Conservation (phyloP, 2,113 vertebrate species). For the Paramisgurnus dabryanus region DNA sequence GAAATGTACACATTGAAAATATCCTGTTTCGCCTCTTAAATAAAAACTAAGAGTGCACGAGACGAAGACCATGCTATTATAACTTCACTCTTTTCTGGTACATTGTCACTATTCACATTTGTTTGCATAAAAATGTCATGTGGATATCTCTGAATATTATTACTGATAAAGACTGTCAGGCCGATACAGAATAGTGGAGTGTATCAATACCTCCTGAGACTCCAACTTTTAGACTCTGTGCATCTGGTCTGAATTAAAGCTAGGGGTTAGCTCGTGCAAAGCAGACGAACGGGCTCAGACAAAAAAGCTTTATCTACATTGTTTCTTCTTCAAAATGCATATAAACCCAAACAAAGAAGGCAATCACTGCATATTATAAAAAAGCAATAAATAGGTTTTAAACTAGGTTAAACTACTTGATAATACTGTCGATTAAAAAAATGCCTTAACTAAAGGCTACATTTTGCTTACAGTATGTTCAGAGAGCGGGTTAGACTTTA, state of each 20-base stretch:
- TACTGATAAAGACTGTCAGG: slow-evolving; percentile 24
- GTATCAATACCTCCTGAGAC: slow-evolving; percentile 50
- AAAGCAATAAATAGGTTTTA: slow-evolving; percentile 71
- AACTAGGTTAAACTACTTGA: slow-evolving; percentile 54
- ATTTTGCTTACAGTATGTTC: slow-evolving; percentile 62
- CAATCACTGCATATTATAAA: slow-evolving; percentile 45
- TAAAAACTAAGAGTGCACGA: slow-evolving; percentile 49
- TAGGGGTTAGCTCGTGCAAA: slow-evolving; percentile 56
- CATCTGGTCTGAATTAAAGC: slow-evolving; percentile 65
- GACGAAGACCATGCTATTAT: slow-evolving; percentile 31
- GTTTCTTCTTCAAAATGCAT: slow-evolving; percentile 47
- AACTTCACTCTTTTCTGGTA: slow-evolving; percentile 41
- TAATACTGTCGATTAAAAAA: slow-evolving; percentile 53
- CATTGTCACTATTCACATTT: slow-evolving; percentile 45
- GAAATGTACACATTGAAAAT: slow-evolving; percentile 34
- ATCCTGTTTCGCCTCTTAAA: slow-evolving; percentile 41
- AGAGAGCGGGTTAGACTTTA: slow-evolving; percentile 54
- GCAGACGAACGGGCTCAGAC: slow-evolving; percentile 38
- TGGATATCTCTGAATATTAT: slow-evolving; percentile 21
- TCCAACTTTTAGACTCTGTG: slow-evolving; percentile 53
- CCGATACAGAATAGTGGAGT: slow-evolving; percentile 9
- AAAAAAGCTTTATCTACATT: slow-evolving; percentile 59
- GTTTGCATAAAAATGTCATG: slow-evolving; percentile 25
- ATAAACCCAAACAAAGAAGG: slow-evolving; percentile 36
- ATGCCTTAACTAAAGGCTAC: slow-evolving; percentile 66